Evolutionary conservation across 2,113 vertebrate species (phyloP), one percentile per base, ranked within the genome.

Genomic region (Xiphophorus maculatus): DNA sequence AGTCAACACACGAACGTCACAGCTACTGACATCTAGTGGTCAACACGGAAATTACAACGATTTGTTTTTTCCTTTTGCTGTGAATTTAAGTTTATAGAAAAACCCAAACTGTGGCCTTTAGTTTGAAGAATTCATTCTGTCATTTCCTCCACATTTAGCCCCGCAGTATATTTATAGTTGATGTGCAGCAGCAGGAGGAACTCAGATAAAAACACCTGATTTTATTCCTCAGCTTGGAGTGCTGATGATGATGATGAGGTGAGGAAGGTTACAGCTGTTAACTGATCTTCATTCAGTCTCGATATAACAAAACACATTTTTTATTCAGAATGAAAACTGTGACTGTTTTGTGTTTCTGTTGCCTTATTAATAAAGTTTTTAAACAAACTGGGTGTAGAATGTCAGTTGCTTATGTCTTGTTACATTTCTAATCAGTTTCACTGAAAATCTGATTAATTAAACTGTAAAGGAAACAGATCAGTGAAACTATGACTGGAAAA

Each of bases 311-410:
- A 25, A 54, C 17, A 9, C 2, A 25, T 9, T 58, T 54, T 48
- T 58, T 58, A 58, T 58, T n/a, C 22, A n/a, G 25, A 19, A 58
- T 58, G 22, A n/a, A 25, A 58, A 9, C 6, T 25, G 13, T 30
- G 5, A 63, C 40, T 17, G 27, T 14, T 64, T 64, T 19, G 14
- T 64, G 29, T 64, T 64, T 48, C 22, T 88, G 87, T 86, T 93
- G 92, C 91, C 91, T 93, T 92, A 92, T 79, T 61, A 90, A 86
- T 92, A 90, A 90, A 92, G 68, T 83, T 86, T 88, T 84, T 73
- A 62, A 89, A 71, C 14, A 65, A 85, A 66, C 22, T 15, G 25
- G 5, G 11, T 17, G 32, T 33, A 33, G 35, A 35, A 35, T 7
- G 1, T 25, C 44, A 51, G 44, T 22, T 0, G 4, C 19, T 51